Base-by-base conservation (phyloP, 2,113 vertebrate species). In the Salvelinus namaycush region DNA sequence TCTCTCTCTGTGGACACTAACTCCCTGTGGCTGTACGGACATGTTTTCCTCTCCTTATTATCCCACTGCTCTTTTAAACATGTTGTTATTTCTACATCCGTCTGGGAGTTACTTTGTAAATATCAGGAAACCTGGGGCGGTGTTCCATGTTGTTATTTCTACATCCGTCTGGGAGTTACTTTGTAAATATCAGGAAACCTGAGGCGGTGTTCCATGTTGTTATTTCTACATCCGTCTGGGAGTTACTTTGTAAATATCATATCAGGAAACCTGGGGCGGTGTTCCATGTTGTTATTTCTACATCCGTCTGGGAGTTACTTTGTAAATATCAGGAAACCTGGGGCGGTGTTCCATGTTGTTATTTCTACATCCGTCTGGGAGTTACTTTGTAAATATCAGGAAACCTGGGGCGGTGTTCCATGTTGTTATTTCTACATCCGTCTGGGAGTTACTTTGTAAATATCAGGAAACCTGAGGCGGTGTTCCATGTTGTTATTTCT, bases 291-390 rank as follows among this genome's bases (percentile, higher is more conserved):
- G n/a, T n/a, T n/a, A n/a, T n/a, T 82, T 80, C 67, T 79, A 68
- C 76, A 78, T 81, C 76, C 66, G 34, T 74, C 72, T 71, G 78
- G 84, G 75, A 89, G 81, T 83, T 79, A 64, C 83, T 79, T 8
- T 29, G 76, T 76, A 83, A 88, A 86, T 85, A 83, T 85, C 81
- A 86, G 84, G 87, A 89, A 88, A 83, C 68, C 76, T 81, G 78
- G 81, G 77, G 72, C 76, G 83, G 72, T 69, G 70, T 80, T 86
- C 72, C 68, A 39, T 76, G 72, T 85, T n/a, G n/a, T n/a, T n/a
- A n/a, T n/a, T 82, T 80, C 67, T 79, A 68, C 76, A 78, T 81
- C 76, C 66, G 34, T 74, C 72, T 71, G 78, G 84, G 75, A 89
- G 81, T 83, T 79, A 64, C 83, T 79, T 8, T 29, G 76, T 76